Conservation (phyloP, 1,140 invertebrate species). For the Nymphalis io region DNA sequence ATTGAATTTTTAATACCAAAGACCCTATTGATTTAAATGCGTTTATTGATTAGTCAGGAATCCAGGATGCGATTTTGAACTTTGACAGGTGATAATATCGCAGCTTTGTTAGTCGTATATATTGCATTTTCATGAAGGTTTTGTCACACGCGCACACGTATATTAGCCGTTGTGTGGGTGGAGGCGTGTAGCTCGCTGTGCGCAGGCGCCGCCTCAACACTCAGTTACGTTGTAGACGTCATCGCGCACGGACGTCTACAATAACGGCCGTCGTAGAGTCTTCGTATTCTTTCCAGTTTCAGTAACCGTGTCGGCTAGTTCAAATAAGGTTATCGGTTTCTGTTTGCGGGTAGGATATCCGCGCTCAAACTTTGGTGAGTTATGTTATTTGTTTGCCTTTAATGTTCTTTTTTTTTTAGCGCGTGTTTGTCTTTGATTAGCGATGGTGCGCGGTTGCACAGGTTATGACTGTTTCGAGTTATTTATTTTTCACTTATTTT, state of each 20-base stretch:
- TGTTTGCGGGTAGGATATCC: constrained; percentile 60
- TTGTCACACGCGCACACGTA: constrained; percentile 37
- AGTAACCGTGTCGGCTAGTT: constrained; percentile 53
- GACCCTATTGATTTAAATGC: not conserved
- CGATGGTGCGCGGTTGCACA: constrained; percentile 31
- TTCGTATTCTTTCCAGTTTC: constrained; percentile 26
- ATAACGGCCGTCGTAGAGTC: not conserved
- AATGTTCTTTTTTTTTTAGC: constrained; percentile 41
- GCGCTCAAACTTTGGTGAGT: constrained; percentile 55
- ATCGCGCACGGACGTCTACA: constrained; percentile 43
- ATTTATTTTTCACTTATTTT: constrained; percentile 45
- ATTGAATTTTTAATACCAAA: constrained; percentile 2
- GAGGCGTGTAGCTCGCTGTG: constrained; percentile 54
- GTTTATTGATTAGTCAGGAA: not conserved
- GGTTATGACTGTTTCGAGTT: constrained; percentile 31
- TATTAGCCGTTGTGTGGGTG: constrained; percentile 47
- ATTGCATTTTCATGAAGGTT: constrained; percentile 69
- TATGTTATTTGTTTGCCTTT: constrained; percentile 47
- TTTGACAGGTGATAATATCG: constrained; percentile 45
- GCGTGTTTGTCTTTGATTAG: constrained; percentile 42
- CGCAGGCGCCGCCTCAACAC: constrained; percentile 64
- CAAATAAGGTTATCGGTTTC: constrained; percentile 62
- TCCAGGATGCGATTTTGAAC: constrained; percentile 28
- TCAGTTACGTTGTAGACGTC: constrained; percentile 54
- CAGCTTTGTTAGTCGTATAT: constrained; percentile 52